Percentiles rank a stretch among this genome's conserved stretches.
Conservation (phyloP, 2,113 vertebrate genomes). For the Epinephelus fuscoguttatus region DNA sequence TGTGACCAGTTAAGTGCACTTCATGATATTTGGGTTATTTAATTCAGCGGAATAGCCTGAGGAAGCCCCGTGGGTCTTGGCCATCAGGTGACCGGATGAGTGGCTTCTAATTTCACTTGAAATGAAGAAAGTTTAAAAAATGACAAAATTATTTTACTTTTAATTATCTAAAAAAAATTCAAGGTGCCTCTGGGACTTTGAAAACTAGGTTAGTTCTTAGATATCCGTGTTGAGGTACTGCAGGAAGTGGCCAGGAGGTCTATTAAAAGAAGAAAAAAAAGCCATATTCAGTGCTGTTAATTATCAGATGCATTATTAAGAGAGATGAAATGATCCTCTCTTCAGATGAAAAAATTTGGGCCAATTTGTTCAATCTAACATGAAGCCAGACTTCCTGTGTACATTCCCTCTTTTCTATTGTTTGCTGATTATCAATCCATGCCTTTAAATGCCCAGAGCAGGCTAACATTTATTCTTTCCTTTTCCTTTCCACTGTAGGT, state of each 20-base stretch:
- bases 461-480: background rate
- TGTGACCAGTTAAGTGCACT: background rate
- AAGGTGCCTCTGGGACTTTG: background rate
- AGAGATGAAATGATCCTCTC: background rate
- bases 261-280: background rate
- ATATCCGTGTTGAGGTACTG: background rate
- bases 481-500: background rate
- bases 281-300: background rate
- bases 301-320: background rate
- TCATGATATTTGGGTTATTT: background rate
- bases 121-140: background rate
- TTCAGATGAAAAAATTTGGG: background rate
- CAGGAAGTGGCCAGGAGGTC: conserved; percentile 1
- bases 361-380: background rate
- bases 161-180: background rate
- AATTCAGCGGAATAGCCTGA: background rate
- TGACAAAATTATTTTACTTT: conserved; percentile 9
- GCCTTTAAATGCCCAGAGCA: background rate
- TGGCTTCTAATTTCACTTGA: background rate
- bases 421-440: background rate
- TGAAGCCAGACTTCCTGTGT: background rate
- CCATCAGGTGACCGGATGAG: background rate
- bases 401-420: background rate
- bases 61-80: too few species aligned
- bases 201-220: background rate